Conservation (phyloP, 2,888 invertebrate genomes). For the Cephonodes hylas region DNA sequence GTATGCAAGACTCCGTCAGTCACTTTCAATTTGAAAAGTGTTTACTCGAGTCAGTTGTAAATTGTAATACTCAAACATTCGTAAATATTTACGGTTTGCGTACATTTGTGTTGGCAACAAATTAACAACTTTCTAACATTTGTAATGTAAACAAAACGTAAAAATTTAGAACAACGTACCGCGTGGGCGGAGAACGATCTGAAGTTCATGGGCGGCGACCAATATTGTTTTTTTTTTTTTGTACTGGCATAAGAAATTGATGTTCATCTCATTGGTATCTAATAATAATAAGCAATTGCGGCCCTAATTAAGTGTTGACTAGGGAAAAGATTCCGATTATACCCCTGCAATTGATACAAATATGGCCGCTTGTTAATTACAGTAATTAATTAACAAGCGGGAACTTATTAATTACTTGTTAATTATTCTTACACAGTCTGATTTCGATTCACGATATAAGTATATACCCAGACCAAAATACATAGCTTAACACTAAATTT, state of each 20-base stretch:
- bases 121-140: slow-evolving; percentile 2
- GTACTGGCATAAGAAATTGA: not conserved
- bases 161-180: not conserved
- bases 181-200: not conserved
- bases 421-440: no score
- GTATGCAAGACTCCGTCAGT: not conserved
- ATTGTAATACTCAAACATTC: not conserved
- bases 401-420: no score
- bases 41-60: not conserved
- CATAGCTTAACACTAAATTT: no score
- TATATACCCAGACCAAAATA: no score
- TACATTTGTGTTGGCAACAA: slow-evolving; percentile 1
- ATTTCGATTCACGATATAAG: no score
- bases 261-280: no score
- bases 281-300: no score
- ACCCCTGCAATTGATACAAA: no score
- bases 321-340: no score
- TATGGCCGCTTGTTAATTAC: no score
- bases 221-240: not conserved
- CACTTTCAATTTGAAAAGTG: not conserved
- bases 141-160: not conserved
- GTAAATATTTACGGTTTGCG: not conserved
- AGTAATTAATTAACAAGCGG: no score
- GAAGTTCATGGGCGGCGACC: not conserved
- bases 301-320: no score